Percentiles rank a stretch among this genome's conserved stretches.
phyloP scores from a whole-genome alignment of 2,797 vertebrate species.

The Leptatherina wallacei region DNA sequence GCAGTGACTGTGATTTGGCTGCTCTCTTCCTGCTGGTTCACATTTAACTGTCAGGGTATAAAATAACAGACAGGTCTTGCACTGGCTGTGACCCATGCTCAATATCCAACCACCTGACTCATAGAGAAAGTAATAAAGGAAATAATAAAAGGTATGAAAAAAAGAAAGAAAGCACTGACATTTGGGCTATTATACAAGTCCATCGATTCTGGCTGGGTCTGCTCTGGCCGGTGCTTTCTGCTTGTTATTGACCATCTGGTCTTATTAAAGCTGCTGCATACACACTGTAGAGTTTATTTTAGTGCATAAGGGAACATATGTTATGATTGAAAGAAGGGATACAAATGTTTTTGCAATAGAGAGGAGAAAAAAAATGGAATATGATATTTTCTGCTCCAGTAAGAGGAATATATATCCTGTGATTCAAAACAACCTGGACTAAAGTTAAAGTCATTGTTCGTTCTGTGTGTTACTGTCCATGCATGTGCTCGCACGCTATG shows the following conservation, averaged over 20 bases:
- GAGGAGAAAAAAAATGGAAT: neutral
- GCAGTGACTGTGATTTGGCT: neutral
- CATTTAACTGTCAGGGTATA: constrained; percentile 3
- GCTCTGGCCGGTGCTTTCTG: constrained; percentile 43
- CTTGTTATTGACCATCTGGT: constrained; percentile 65
- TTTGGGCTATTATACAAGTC: constrained; percentile 59
- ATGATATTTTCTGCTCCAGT: neutral
- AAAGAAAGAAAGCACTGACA: constrained; percentile 44
- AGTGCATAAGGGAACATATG: constrained; percentile 19
- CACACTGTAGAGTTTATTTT: constrained; percentile 29
- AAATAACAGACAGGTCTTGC: neutral
- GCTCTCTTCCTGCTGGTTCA: constrained; percentile 16
- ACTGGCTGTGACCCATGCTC: constrained; percentile 21
- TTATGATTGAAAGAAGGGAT: constrained; percentile 12
- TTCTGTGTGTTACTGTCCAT: neutral
- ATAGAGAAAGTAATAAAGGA: constrained; percentile 3
- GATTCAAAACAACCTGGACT: constrained; percentile 23
- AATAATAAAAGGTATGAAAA: constrained; percentile 17
- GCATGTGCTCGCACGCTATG: too few species aligned
- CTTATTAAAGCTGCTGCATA: constrained; percentile 31
- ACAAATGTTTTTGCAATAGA: constrained; percentile 14
- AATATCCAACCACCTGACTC: constrained; percentile 22
- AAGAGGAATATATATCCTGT: neutral
- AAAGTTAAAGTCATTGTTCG: neutral
- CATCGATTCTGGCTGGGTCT: constrained; percentile 63